Percentiles rank a stretch among this genome's conserved stretches.
Evolutionary conservation across 2,888 invertebrate genomes (phyloP).

Genomic region (Himalopsyche anomala): DNA sequence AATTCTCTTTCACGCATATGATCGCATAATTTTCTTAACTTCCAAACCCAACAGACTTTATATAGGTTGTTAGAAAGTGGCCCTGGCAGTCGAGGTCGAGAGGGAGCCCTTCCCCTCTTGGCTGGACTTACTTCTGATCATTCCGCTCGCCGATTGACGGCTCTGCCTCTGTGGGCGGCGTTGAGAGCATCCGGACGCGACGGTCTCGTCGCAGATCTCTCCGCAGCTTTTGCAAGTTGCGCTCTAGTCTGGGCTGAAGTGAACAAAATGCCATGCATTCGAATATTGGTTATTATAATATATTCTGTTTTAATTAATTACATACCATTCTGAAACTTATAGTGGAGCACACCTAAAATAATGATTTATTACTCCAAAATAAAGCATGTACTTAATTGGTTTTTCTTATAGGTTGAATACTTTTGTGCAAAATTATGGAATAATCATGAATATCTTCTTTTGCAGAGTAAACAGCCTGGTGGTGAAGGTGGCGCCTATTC

Average conservation of each 20-base stretch:
- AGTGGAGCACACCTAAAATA: not conserved
- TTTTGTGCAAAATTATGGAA: not conserved
- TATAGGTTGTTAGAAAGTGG: conserved; percentile 72
- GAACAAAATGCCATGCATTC: conserved; percentile 81
- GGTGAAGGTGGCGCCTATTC: conserved; percentile 82
- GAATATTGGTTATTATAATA: conserved; percentile 80
- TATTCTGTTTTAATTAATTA: too few species aligned
- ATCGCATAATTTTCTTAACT: conserved; percentile 66
- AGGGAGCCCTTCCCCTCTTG: conserved; percentile 78
- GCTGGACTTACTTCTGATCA: conserved; percentile 77
- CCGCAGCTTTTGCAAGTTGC: conserved; percentile 85
- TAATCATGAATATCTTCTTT: conserved; percentile 64
- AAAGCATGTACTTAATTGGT: too few species aligned
- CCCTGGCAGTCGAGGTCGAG: conserved; percentile 73
- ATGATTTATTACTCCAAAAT: too few species aligned
- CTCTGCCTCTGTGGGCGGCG: conserved; percentile 90
- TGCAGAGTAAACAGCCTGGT: conserved; percentile 87
- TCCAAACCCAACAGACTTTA: conserved; percentile 68
- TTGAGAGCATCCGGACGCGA: conserved; percentile 85
- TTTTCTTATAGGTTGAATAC: too few species aligned
- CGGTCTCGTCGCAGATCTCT: conserved; percentile 82
- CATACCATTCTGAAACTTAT: too few species aligned
- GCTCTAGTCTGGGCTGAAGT: conserved; percentile 79
- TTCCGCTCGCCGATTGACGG: conserved; percentile 81
- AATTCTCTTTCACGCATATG: not conserved